Evolutionary conservation across 2,113 vertebrate genomes (phyloP).

Genomic region (Protobothrops flavoviridis): DNA sequence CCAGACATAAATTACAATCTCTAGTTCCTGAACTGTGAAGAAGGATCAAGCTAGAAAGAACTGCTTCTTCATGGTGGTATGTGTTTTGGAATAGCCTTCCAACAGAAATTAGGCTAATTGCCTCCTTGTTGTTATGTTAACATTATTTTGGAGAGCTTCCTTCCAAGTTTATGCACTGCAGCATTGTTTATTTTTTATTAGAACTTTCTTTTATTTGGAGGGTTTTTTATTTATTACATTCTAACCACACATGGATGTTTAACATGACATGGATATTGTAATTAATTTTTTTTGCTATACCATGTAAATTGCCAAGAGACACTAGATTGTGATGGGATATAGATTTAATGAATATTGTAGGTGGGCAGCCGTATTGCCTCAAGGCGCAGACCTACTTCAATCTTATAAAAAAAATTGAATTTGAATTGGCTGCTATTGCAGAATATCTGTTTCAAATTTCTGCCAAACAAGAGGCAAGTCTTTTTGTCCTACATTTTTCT

Average conservation of each 20-base stretch:
- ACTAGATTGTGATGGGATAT: background rate
- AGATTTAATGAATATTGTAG: background rate
- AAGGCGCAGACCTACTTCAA: background rate
- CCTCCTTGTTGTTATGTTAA: background rate
- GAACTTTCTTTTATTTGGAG: background rate
- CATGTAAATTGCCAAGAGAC: background rate
- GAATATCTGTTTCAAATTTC: background rate
- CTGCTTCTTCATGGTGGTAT: background rate
- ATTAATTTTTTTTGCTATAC: background rate
- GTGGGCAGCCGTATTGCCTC: background rate
- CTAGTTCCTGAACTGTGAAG: background rate
- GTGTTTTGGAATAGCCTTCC: background rate
- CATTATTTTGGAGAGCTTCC: background rate
- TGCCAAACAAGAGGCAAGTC: background rate
- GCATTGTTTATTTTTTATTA: background rate
- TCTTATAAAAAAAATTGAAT: background rate
- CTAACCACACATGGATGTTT: background rate
- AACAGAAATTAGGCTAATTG: background rate
- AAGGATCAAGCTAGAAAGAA: background rate
- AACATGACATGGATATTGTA: background rate
- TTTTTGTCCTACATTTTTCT: background rate
- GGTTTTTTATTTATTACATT: background rate
- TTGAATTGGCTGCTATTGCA: background rate
- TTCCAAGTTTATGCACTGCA: background rate
- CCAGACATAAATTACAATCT: background rate